Evolutionary conservation across 2,888 invertebrate genomes (phyloP).

Genomic region (Piscicola geometra): DNA sequence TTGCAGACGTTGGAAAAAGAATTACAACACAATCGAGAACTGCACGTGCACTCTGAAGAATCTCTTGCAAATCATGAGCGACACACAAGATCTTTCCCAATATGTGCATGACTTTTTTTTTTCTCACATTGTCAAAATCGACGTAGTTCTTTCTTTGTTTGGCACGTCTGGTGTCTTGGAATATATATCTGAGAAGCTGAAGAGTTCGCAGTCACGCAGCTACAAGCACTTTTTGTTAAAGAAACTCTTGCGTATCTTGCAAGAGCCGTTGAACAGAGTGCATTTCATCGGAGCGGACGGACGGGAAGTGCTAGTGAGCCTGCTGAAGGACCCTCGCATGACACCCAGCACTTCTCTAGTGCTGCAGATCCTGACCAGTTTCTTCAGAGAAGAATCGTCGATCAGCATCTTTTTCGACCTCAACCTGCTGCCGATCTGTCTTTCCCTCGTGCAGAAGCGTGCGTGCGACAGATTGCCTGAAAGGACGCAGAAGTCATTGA

Average conservation of each 20-base stretch:
- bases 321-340: background rate
- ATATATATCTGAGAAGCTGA: background rate
- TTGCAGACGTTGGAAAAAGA: background rate
- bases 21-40: background rate
- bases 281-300: background rate
- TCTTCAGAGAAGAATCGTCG: no score
- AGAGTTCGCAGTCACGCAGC: background rate
- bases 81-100: background rate
- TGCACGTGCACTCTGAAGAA: background rate
- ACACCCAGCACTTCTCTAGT: background rate
- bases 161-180: background rate
- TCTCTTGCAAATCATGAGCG: background rate
- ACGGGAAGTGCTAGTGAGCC: background rate
- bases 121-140: background rate
- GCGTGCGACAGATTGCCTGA: no score
- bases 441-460: no score
- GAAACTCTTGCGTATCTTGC: background rate
- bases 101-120: background rate
- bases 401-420: no score
- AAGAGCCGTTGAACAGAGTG: background rate
- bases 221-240: background rate
- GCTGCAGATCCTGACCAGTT: no score
- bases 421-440: no score
- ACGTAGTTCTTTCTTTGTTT: background rate
- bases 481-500: no score